Evolutionary conservation across 2,888 invertebrate species (phyloP).

Genomic region (Mesorhabditis spiculigera): DNA sequence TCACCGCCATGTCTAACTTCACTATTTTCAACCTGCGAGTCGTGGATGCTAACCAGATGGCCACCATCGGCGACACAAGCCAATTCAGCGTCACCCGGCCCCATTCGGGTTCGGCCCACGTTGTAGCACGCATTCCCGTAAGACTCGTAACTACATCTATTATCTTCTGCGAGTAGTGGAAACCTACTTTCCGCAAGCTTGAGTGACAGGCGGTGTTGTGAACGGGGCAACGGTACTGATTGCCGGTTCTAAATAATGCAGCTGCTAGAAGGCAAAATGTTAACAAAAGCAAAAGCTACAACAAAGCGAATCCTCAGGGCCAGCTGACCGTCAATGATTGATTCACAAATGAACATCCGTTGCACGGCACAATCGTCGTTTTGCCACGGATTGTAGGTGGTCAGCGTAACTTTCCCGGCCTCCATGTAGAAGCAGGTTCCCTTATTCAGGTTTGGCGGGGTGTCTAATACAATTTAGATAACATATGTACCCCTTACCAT

Average conservation of each 20-base stretch:
- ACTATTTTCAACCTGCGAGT: background rate
- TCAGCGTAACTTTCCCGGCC: background rate
- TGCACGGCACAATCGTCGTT: slow-evolving; percentile 4
- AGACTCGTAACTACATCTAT: background rate
- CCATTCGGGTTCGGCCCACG: background rate
- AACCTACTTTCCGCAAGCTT: slow-evolving; percentile 2
- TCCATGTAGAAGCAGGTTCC: slow-evolving; percentile 4
- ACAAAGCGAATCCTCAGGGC: too few species aligned
- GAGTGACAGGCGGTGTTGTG: background rate
- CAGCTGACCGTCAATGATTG: background rate
- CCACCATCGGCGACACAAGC: slow-evolving; percentile 1
- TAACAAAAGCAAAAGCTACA: too few species aligned
- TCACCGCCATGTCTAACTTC: background rate
- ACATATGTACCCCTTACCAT: background rate
- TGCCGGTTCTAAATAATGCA: background rate
- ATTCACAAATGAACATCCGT: background rate
- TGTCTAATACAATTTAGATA: slow-evolving; percentile 3
- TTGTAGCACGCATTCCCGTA: background rate
- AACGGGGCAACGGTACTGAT: background rate
- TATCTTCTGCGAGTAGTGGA: background rate
- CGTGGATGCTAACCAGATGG: background rate
- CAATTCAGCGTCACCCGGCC: slow-evolving; percentile 2
- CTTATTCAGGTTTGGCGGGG: background rate
- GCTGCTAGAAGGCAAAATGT: background rate
- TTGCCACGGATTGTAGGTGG: slow-evolving; percentile 2